These are phyloP conservation scores for Lasiommata megera DNA, from an alignment of 2,888 invertebrate genomes.

Conservation along the genomic window DNA sequence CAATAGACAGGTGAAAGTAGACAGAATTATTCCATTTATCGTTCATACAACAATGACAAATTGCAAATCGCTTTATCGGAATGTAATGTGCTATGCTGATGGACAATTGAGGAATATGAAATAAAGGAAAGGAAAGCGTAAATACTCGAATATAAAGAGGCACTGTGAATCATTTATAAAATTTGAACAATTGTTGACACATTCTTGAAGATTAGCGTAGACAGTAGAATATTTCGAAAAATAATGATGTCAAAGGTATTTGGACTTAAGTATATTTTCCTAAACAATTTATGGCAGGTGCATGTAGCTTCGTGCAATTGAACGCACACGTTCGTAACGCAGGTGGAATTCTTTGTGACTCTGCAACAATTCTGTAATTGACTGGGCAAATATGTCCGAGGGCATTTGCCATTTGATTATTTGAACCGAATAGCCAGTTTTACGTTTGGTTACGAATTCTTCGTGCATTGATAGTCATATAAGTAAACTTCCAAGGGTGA, in stretches of 20 bases:
- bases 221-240: neutral
- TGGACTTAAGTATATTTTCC: neutral
- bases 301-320: neutral
- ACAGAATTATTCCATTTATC: constrained; percentile 42
- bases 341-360: neutral
- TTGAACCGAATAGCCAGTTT: too few species aligned
- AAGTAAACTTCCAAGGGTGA: too few species aligned
- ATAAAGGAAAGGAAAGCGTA: constrained; percentile 2
- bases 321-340: neutral
- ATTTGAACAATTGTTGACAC: neutral
- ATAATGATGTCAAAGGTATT: neutral
- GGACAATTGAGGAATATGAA: constrained; percentile 3
- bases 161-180: neutral
- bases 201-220: neutral
- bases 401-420: neutral
- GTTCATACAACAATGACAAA: constrained; percentile 41
- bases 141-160: neutral
- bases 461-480: too few species aligned
- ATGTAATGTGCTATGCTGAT: constrained; percentile 19
- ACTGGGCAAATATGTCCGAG: neutral
- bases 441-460: too few species aligned
- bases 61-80: constrained; percentile 36
- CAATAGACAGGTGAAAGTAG: constrained; percentile 69
- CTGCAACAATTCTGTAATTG: neutral
- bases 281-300: neutral